Percentiles rank a stretch among this genome's conserved stretches.
phyloP scores from a whole-genome alignment of 2,797 vertebrate species.

The Acipenser ruthenus region DNA sequence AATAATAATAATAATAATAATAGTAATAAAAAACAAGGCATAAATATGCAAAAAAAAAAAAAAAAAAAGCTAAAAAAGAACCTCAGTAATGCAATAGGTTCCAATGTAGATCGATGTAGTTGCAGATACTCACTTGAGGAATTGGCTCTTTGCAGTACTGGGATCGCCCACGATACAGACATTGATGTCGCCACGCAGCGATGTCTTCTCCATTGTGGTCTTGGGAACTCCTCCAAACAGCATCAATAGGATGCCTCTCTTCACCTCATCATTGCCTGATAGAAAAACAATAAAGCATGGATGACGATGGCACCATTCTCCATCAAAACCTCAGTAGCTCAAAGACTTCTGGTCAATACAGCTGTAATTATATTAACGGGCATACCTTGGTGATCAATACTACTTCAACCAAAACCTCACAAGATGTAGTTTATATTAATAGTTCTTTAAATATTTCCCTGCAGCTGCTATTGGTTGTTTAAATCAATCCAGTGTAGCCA shows the following conservation, averaged over 20 bases:
- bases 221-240: conserved; percentile 95
- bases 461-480: not conserved
- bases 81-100: too few relatives aligned
- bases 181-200: conserved; percentile 90
- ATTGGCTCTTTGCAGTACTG: conserved; percentile 96
- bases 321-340: not conserved
- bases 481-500: not conserved
- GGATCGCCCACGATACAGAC: conserved; percentile 94
- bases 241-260: conserved; percentile 92
- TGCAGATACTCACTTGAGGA: conserved; percentile 76
- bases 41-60: too few relatives aligned
- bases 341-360: too few relatives aligned
- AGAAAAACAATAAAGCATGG: not conserved
- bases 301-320: too few relatives aligned
- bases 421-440: not conserved
- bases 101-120: too few relatives aligned
- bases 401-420: too few relatives aligned
- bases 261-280: conserved; percentile 92
- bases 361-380: too few relatives aligned
- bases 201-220: conserved; percentile 90
- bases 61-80: too few relatives aligned
- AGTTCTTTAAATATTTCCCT: too few relatives aligned
- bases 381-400: too few relatives aligned
- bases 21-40: too few relatives aligned
- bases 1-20: too few relatives aligned